Evolutionary conservation across 1,140 invertebrate genomes (phyloP).

Genomic region (Dryas iulia): DNA sequence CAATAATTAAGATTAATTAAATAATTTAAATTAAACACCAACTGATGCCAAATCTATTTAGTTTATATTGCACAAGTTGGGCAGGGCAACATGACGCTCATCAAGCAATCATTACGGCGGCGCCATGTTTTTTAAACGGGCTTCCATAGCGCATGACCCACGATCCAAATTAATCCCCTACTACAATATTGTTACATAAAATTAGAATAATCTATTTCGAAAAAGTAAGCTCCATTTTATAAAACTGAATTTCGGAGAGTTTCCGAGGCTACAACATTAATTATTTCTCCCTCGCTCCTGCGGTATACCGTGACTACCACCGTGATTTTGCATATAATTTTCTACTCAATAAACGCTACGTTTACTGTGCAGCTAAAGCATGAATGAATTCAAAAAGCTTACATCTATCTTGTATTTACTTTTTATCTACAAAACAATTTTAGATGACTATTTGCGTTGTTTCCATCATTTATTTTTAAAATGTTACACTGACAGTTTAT

Average conservation of each 20-base stretch:
- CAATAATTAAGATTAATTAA: background rate
- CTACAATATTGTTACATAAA: constrained; percentile 65
- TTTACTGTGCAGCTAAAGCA: constrained; percentile 34
- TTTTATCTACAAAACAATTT: background rate
- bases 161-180: constrained; percentile 68
- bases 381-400: constrained; percentile 22
- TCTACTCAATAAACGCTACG: constrained; percentile 64
- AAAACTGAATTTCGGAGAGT: constrained; percentile 48
- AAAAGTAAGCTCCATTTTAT: constrained; percentile 50
- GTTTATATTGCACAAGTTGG: constrained; percentile 18
- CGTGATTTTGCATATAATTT: constrained; percentile 76
- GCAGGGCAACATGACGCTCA: constrained; percentile 51
- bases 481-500: too few species aligned
- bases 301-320: constrained; percentile 54
- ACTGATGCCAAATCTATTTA: constrained; percentile 12
- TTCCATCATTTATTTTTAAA: background rate
- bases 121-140: constrained; percentile 77
- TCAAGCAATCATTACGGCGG: constrained; percentile 72
- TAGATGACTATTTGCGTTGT: background rate
- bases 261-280: constrained; percentile 61
- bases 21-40: constrained; percentile 3
- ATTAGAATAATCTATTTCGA: constrained; percentile 59
- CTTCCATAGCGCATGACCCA: constrained; percentile 58
- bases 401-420: background rate
- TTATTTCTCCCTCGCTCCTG: constrained; percentile 58